A percentile compares a stretch with the other conserved stretches of the same genome.
Conservation (phyloP, 2,113 vertebrate species). For the Toxostoma redivivum region DNA sequence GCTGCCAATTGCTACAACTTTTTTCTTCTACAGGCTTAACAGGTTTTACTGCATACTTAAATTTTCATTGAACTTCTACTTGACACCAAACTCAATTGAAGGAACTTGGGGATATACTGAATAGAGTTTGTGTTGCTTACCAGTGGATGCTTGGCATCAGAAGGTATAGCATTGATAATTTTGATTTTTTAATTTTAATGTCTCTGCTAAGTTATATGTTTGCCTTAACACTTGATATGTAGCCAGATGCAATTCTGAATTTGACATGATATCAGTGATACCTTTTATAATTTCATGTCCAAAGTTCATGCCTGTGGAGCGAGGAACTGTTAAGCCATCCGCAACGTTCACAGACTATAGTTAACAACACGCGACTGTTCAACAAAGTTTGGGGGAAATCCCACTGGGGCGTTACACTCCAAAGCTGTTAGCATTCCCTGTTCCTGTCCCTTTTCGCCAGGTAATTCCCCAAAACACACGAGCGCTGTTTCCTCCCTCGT, state of each 20-base stretch:
- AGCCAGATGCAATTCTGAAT: background rate
- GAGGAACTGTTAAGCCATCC: background rate
- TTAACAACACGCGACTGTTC: background rate
- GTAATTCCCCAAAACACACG: accelerated
- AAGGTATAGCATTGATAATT: background rate
- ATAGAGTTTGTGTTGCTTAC: background rate
- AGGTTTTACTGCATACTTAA: background rate
- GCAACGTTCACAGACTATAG: accelerated
- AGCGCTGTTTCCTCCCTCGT: accelerated
- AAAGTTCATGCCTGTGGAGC: background rate
- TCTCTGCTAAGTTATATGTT: background rate
- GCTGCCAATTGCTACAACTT: background rate
- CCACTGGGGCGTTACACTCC: accelerated
- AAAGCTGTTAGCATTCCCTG: background rate
- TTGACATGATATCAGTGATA: background rate
- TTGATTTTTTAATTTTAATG: background rate
- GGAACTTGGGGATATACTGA: background rate
- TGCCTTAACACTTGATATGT: background rate
- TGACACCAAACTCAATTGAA: background rate
- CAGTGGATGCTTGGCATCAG: background rate
- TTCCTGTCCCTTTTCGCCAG: background rate
- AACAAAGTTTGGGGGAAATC: accelerated
- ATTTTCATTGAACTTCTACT: background rate
- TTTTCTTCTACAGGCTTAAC: background rate
- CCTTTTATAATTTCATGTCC: background rate